Percentiles rank a stretch among this genome's conserved stretches.
Conservation (phyloP, 2,888 invertebrate genomes). For the Cheilosia impressa region DNA sequence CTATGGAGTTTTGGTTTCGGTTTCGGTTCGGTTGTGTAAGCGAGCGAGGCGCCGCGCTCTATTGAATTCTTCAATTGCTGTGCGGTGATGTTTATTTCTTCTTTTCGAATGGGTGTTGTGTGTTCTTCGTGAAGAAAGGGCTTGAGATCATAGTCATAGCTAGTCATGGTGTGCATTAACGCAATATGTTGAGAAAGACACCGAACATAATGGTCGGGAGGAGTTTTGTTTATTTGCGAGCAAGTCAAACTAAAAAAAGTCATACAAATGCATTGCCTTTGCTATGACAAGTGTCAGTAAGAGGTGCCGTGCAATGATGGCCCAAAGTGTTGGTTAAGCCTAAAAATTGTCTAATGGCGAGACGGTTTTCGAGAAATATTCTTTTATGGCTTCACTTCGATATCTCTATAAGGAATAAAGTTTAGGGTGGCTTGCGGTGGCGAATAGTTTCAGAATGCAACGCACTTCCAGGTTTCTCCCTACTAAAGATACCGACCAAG, state of each 20-base stretch:
- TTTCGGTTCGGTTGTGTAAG: constrained; percentile 28
- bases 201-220: not conserved
- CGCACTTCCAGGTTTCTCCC: too few species aligned
- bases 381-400: too few species aligned
- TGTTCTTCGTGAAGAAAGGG: constrained; percentile 32
- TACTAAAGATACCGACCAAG: too few species aligned
- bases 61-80: constrained; percentile 57
- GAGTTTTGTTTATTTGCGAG: constrained; percentile 1
- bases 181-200: constrained; percentile 29
- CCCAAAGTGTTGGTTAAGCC: too few species aligned
- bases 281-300: too few species aligned
- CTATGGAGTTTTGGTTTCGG: constrained; percentile 22
- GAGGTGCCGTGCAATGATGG: too few species aligned
- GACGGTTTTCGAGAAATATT: too few species aligned
- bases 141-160: constrained; percentile 42
- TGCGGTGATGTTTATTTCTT: constrained; percentile 43
- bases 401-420: too few species aligned
- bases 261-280: too few species aligned
- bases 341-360: too few species aligned
- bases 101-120: constrained; percentile 14
- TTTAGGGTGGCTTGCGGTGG: too few species aligned
- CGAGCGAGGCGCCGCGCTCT: constrained; percentile 69
- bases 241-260: not conserved
- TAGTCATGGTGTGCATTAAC: constrained; percentile 22
- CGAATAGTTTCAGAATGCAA: too few species aligned